Percentiles rank a stretch among this genome's conserved stretches.
These are phyloP conservation scores for Semnornis frantzii DNA, from an alignment of 2,113 vertebrate genomes.

Conservation along the genomic window DNA sequence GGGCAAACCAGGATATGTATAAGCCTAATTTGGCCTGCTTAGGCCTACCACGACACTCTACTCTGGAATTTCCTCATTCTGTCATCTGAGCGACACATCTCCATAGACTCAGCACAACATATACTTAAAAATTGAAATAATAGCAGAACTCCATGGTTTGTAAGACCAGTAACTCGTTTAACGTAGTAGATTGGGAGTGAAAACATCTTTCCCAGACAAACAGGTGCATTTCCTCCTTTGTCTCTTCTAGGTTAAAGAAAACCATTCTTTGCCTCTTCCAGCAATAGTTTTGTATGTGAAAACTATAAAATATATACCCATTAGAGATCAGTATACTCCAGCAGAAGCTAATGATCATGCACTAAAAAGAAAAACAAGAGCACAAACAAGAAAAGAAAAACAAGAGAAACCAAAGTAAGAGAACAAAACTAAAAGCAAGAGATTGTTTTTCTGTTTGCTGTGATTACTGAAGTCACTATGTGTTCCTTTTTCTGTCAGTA, in stretches of 20 bases:
- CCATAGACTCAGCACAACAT: background rate
- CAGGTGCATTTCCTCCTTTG: background rate
- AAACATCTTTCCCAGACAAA: background rate
- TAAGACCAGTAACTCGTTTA: background rate
- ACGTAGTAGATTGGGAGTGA: background rate
- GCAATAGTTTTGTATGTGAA: background rate
- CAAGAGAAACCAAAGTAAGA: background rate
- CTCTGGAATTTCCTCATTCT: background rate
- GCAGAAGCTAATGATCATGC: background rate
- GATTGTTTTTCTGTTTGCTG: background rate
- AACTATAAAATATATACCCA: background rate
- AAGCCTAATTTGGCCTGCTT: too few species aligned
- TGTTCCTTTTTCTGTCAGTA: background rate
- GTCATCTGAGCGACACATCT: background rate
- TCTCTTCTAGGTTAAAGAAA: background rate
- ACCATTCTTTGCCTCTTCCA: background rate
- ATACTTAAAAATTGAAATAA: background rate
- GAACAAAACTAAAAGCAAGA: background rate
- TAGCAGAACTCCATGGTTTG: background rate
- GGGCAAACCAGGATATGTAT: too few species aligned
- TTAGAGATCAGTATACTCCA: background rate
- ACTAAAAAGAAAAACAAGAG: background rate
- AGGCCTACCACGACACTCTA: too few species aligned
- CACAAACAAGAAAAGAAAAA: background rate
- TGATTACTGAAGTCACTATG: background rate